Conservation (phyloP, 1,140 invertebrate species). For the Platorchestia sp. region DNA sequence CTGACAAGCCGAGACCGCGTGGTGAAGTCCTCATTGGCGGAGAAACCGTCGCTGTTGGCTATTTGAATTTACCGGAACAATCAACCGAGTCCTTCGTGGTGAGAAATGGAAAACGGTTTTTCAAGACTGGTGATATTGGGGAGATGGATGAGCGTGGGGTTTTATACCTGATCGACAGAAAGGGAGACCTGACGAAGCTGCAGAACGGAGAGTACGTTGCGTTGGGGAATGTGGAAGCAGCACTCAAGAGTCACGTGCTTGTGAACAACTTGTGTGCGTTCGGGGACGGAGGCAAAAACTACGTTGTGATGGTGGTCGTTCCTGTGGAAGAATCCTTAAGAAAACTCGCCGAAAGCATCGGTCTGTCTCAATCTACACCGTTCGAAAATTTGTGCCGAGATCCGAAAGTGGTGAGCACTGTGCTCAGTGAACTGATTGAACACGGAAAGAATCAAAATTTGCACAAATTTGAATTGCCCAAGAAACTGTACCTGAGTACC, state of each 20-base stretch:
- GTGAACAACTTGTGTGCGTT: slow-evolving; percentile 42
- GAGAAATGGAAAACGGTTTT: slow-evolving; percentile 86
- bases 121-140: slow-evolving; percentile 96
- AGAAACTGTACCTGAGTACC: slow-evolving; percentile 85
- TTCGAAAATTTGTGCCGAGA: slow-evolving; percentile 70
- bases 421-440: slow-evolving; percentile 66
- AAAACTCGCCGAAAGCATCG: slow-evolving; percentile 43
- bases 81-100: slow-evolving; percentile 92
- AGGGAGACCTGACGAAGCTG: slow-evolving; percentile 69
- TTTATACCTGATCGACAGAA: slow-evolving; percentile 67
- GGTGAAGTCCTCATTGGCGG: slow-evolving; percentile 73
- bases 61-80: slow-evolving; percentile 91
- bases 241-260: slow-evolving; percentile 12
- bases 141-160: slow-evolving; percentile 69
- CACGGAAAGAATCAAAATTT: slow-evolving; percentile 74
- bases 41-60: slow-evolving; percentile 90
- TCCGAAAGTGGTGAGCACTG: slow-evolving; percentile 68
- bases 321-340: neutral
- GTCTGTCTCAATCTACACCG: slow-evolving; percentile 63
- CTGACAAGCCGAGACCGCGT: slow-evolving; percentile 65
- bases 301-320: slow-evolving; percentile 21
- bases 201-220: slow-evolving; percentile 55
- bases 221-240: neutral
- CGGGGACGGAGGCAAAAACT: neutral
- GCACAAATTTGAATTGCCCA: slow-evolving; percentile 92